Percentiles rank a stretch among this genome's conserved stretches.
phyloP scores from a whole-genome alignment of 2,888 invertebrate genomes.

The Lasioglossum villosulum region DNA sequence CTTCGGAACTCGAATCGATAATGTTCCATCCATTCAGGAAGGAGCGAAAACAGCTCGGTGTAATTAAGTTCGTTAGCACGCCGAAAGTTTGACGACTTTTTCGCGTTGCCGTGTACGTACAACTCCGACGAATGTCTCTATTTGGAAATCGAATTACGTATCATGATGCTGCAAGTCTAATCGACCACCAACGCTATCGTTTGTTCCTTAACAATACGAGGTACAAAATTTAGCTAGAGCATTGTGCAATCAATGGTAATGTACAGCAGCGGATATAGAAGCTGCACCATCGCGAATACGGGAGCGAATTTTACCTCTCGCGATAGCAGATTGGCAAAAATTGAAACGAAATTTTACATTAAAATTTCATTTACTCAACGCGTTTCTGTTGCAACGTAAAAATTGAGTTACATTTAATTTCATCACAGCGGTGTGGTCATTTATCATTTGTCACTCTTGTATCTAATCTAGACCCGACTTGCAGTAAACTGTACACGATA shows the following conservation, averaged over 20 bases:
- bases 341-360: background rate
- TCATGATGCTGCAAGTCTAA: background rate
- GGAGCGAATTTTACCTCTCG: background rate
- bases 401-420: too few species aligned
- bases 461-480: too few species aligned
- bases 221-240: background rate
- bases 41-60: background rate
- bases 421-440: too few species aligned
- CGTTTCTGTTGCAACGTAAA: background rate
- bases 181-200: background rate
- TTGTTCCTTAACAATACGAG: background rate
- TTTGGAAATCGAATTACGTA: background rate
- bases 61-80: background rate
- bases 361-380: background rate
- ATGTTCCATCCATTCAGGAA: background rate
- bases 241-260: conserved; percentile 1
- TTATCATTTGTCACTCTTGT: too few species aligned
- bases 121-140: background rate
- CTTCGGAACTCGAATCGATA: background rate
- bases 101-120: background rate
- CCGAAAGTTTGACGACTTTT: background rate
- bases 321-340: background rate
- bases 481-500: background rate
- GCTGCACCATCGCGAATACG: background rate
- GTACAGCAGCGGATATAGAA: background rate